phyloP scores from a whole-genome alignment of 2,888 invertebrate genomes.

The Pyrgus malvae region DNA sequence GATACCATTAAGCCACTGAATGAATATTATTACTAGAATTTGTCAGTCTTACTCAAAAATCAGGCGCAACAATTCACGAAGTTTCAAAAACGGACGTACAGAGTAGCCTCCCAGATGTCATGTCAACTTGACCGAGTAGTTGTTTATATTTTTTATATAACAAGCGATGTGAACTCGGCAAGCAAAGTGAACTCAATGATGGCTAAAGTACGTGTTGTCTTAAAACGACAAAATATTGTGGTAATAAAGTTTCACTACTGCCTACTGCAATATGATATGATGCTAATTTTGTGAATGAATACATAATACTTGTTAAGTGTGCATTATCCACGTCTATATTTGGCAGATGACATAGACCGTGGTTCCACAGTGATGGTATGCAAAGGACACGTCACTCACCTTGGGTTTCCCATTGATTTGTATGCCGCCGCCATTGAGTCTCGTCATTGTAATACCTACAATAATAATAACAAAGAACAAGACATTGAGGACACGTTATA shows the following conservation, averaged over 20 bases:
- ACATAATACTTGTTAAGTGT: not conserved
- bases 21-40: too few relatives aligned
- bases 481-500: not conserved
- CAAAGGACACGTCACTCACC: constrained; percentile 44
- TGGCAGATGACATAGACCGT: constrained; percentile 23
- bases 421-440: constrained; percentile 46
- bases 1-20: too few relatives aligned
- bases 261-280: not conserved
- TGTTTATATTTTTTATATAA: too few relatives aligned
- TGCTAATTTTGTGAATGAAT: not conserved
- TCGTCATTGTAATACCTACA: constrained; percentile 10
- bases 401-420: constrained; percentile 51
- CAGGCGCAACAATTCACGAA: too few relatives aligned
- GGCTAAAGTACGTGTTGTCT: too few relatives aligned
- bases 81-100: too few relatives aligned
- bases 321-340: constrained; percentile 8
- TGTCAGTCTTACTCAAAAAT: too few relatives aligned
- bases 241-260: not conserved
- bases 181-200: too few relatives aligned
- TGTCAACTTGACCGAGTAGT: too few relatives aligned
- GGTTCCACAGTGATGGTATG: constrained; percentile 47
- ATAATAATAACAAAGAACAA: not conserved
- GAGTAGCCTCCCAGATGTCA: too few relatives aligned
- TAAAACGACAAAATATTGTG: not conserved
- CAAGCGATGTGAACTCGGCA: too few relatives aligned